Evolutionary conservation across 2,888 invertebrate genomes (phyloP).

Genomic region (Steinernema carpocapsae): DNA sequence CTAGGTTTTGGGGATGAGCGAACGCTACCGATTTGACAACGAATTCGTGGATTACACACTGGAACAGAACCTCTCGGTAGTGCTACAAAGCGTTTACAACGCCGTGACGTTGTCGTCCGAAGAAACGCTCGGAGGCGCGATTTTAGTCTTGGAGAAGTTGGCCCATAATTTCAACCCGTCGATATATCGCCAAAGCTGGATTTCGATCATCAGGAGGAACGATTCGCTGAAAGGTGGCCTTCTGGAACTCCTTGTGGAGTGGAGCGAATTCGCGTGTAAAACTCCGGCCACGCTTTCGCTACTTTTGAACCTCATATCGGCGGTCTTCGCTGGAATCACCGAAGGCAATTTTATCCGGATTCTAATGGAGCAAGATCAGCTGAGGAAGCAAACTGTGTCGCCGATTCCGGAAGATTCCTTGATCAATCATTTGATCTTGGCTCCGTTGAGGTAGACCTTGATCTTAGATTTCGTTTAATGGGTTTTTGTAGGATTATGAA

Average conservation of each 20-base stretch:
- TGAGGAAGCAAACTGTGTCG: not conserved
- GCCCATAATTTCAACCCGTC: constrained; percentile 4
- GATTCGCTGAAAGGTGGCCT: constrained; percentile 11
- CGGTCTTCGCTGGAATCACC: constrained; percentile 7
- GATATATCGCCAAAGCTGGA: constrained; percentile 11
- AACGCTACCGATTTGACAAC: not conserved
- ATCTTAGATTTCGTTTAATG: not conserved
- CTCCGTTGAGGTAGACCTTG: not conserved
- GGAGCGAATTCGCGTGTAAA: not conserved
- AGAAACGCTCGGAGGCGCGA: not conserved
- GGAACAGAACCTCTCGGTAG: constrained; percentile 40
- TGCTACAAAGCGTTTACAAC: constrained; percentile 33
- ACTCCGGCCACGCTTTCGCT: constrained; percentile 11
- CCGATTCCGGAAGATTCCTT: constrained; percentile 10
- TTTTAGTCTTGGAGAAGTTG: not conserved
- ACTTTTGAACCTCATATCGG: not conserved
- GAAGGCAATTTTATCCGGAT: constrained; percentile 1
- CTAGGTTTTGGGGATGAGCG: not conserved
- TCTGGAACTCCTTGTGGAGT: constrained; percentile 20
- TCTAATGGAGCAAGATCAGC: constrained; percentile 11
- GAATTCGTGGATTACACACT: constrained; percentile 34
- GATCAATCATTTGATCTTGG: not conserved
- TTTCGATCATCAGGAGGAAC: not conserved
- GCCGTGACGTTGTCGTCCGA: not conserved
- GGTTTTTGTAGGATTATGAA: constrained; percentile 50